These are phyloP conservation scores for Colius striatus DNA, from an alignment of 2,113 vertebrate species.

Conservation along the genomic window DNA sequence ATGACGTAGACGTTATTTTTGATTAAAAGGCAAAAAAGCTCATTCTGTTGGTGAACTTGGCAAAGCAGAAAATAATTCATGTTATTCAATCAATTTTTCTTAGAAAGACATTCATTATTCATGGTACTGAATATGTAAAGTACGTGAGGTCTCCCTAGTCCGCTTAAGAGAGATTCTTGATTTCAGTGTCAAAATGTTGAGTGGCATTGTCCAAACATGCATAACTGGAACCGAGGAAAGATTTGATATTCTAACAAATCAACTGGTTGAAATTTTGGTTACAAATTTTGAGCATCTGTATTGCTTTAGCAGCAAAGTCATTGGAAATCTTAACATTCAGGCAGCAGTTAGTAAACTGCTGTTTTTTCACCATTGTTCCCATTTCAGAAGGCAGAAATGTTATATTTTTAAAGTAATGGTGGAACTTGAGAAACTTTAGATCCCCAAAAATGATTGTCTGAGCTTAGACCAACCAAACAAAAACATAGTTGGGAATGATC, in stretches of 20 bases:
- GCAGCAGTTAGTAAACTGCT: not conserved
- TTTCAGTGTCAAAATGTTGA: not conserved
- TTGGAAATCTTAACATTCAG: not conserved
- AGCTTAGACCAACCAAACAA: not conserved
- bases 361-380: not conserved
- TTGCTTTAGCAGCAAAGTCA: not conserved
- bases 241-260: not conserved
- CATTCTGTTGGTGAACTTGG: not conserved
- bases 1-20: not conserved
- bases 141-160: not conserved
- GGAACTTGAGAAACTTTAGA: not conserved
- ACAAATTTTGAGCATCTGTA: not conserved
- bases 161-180: not conserved
- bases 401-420: not conserved
- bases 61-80: slow-evolving; percentile 22
- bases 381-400: not conserved
- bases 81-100: not conserved
- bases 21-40: not conserved
- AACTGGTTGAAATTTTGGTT: not conserved
- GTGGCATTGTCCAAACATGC: not conserved
- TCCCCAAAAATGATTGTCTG: not conserved
- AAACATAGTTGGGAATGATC: not conserved
- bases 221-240: not conserved
- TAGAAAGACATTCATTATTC: not conserved
- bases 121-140: not conserved